Base-by-base conservation (phyloP, 2,797 vertebrate genomes). In the Phalloptychus januarius region DNA sequence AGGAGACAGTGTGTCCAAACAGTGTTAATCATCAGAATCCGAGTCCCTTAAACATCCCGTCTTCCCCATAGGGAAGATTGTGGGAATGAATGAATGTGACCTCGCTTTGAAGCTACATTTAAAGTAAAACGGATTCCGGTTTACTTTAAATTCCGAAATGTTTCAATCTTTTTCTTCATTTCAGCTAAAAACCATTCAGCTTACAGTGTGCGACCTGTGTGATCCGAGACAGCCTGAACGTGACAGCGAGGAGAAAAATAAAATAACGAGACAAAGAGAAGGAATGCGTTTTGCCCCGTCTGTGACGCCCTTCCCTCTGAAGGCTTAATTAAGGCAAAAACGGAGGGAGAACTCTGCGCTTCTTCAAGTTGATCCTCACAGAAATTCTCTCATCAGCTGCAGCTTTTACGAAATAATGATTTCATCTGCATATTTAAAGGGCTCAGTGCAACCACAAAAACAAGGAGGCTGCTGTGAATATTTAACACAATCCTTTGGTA, bases 311-410 rank as follows among this genome's bases (percentile, higher is more conserved):
- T 33, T 23, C 25, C 63, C 11, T 33, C 65, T 25, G 2, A 69
- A 63, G 50, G 44, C 45, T 80, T 85, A 79, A 80, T 83, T 83
- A 81, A 79, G 45, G 74, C 71, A 28, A 74, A 33, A 74, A 71
- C 40, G 23, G 58, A 56, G 78, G 79, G 50, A 50, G 40, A 42
- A 71, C 72, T 67, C 71, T 58, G 42, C 12, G 31, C 71, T 45
- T 36, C 65, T 83, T 33, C 48, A 50, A 58, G 44, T 65, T 69
- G 80, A 67, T 38, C 44, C 73, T 54, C 50, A 36, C 73, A 72
- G 75, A 80, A n/a, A 50, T 31, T 38, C 52, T 79, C 71, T 44
- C 76, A 77, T 84, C 44, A 42, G 15, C 65, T 75, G 71, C 20
- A 79, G 76, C 58, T 75, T 86, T 81, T 72, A 78, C 75, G 38